Conservation (phyloP, 2,113 vertebrate genomes). For the Laticauda laticaudata region DNA sequence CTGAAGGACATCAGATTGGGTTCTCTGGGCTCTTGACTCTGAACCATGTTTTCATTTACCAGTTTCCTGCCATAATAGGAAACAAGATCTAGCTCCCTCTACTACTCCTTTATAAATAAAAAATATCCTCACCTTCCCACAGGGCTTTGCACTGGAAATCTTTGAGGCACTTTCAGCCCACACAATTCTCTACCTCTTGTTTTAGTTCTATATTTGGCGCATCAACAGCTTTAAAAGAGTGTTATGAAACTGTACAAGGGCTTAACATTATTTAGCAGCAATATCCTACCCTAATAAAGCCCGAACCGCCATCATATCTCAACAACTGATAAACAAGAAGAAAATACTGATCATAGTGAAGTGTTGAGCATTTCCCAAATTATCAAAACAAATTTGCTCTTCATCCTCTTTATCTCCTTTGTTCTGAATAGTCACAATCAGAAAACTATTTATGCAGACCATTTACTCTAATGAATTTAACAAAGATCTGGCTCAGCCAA, state of each 20-base stretch:
- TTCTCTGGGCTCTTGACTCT: background rate
- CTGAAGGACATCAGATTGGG: background rate
- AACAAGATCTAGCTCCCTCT: background rate
- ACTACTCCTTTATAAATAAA: background rate
- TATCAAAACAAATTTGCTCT: background rate
- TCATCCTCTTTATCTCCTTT: background rate
- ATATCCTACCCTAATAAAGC: background rate
- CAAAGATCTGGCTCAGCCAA: background rate
- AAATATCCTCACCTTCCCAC: background rate
- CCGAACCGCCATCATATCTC: background rate
- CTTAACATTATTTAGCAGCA: background rate
- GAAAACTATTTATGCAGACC: background rate
- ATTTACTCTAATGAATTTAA: background rate
- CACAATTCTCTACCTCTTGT: background rate
- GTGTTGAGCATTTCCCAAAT: background rate
- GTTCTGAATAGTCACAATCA: background rate
- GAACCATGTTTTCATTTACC: background rate
- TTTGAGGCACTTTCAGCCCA: background rate
- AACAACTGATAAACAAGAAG: background rate
- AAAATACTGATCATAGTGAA: background rate
- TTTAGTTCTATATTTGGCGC: slow-evolving; percentile 7
- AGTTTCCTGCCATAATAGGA: background rate
- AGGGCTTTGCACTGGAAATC: background rate
- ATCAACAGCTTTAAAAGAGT: background rate
- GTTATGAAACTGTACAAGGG: background rate